Percentiles rank a stretch among this genome's conserved stretches.
Evolutionary conservation across 1,140 invertebrate genomes (phyloP).

Genomic region (Heliconius congener): DNA sequence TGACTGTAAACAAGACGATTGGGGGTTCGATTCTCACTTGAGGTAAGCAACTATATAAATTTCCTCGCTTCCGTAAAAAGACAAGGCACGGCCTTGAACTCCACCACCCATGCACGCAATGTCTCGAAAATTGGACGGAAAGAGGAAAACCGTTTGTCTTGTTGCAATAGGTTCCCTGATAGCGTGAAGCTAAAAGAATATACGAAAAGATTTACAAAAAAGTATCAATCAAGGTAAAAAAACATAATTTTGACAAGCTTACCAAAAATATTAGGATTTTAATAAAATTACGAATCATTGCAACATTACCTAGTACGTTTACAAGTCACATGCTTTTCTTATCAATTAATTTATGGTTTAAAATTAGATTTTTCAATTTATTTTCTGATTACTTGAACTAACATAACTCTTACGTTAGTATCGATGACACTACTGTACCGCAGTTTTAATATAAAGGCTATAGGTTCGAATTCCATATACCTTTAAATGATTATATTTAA

Average conservation of each 20-base stretch:
- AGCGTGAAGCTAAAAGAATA: neutral
- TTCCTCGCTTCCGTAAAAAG: too few species aligned
- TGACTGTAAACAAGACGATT: too few species aligned
- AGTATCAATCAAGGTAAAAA: neutral
- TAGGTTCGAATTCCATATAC: neutral
- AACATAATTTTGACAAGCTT: neutral
- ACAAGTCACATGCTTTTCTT: neutral
- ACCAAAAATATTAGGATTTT: neutral
- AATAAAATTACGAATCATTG: neutral
- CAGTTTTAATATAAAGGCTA: neutral
- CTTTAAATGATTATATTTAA: too few species aligned
- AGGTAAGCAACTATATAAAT: too few species aligned
- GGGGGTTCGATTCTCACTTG: too few species aligned
- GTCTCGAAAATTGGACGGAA: too few species aligned
- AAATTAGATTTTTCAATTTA: constrained; percentile 1
- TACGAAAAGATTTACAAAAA: neutral
- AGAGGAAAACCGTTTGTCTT: too few species aligned
- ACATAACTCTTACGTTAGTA: neutral
- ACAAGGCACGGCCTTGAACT: too few species aligned
- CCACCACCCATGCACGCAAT: neutral
- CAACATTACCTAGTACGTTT: neutral
- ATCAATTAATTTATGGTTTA: neutral
- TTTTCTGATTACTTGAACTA: neutral
- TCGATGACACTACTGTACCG: neutral
- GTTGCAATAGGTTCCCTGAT: too few species aligned